Evolutionary conservation across 1,140 invertebrate species (phyloP).

Genomic region (Hestina assimilis): DNA sequence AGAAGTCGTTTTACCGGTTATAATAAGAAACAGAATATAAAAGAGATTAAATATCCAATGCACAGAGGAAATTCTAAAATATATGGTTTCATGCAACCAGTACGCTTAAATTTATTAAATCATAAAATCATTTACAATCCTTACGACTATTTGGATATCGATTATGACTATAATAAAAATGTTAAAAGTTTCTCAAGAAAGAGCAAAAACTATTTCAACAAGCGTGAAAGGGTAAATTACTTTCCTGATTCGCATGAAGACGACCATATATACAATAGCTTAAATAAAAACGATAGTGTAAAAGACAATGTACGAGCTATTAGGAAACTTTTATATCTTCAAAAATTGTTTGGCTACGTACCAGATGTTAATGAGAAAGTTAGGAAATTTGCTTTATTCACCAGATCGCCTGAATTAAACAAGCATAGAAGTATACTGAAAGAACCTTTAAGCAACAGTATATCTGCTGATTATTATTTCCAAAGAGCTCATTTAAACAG

Average conservation of each 20-base stretch:
- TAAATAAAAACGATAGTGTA: constrained; percentile 20
- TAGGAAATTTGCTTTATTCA: constrained; percentile 3
- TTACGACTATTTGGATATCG: constrained; percentile 41
- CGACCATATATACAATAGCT: constrained; percentile 28
- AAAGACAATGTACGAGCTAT: constrained; percentile 39
- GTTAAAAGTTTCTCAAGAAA: not conserved
- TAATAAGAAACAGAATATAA: constrained; percentile 1
- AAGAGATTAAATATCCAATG: constrained; percentile 1
- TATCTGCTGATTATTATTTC: constrained; percentile 45
- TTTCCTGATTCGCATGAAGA: constrained; percentile 33
- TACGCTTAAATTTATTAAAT: not conserved
- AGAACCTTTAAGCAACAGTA: constrained; percentile 11
- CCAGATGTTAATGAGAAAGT: not conserved
- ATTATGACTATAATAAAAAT: constrained; percentile 24
- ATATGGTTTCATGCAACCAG: constrained; percentile 1
- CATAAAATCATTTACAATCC: constrained; percentile 27
- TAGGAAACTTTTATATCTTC: constrained; percentile 34
- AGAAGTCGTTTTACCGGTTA: constrained; percentile 2
- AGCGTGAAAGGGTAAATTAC: too few relatives aligned
- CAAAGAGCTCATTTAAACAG: constrained; percentile 17
- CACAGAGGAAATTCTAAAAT: not conserved
- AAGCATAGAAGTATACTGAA: not conserved
- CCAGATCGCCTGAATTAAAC: not conserved
- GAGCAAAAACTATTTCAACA: too few relatives aligned
- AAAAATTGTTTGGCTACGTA: constrained; percentile 31